Conservation (phyloP, 2,113 vertebrate species). For the Scopus umbretta region DNA sequence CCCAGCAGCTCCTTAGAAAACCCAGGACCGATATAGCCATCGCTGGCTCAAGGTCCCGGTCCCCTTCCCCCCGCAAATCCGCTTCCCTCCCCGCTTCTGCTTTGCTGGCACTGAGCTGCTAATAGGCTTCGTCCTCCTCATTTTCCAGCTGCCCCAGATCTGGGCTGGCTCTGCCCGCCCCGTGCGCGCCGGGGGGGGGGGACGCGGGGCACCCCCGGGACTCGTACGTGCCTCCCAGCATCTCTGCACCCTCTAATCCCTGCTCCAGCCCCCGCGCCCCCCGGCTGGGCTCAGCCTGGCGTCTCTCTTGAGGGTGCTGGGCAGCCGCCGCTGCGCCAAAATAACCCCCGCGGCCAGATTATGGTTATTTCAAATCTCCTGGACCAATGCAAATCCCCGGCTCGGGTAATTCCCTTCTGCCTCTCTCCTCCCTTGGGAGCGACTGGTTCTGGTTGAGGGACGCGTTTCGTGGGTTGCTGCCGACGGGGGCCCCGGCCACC, state of each 20-base stretch:
- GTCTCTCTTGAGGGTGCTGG: not conserved
- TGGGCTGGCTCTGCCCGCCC: not conserved
- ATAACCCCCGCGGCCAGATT: slow-evolving; percentile 37
- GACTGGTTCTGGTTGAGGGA: accelerated
- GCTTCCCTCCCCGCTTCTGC: slow-evolving; percentile 41
- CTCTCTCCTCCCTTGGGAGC: not conserved
- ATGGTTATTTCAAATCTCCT: slow-evolving; percentile 28
- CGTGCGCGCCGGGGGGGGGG: accelerated
- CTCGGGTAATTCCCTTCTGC: slow-evolving; percentile 55
- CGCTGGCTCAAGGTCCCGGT: not conserved
- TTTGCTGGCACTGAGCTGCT: slow-evolving; percentile 53
- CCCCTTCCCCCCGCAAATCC: slow-evolving; percentile 37
- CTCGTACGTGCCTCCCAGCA: slow-evolving; percentile 53
- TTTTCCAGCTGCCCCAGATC: slow-evolving; percentile 60
- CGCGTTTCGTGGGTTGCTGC: not conserved
- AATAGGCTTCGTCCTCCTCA: slow-evolving; percentile 60
- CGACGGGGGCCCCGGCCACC: not conserved
- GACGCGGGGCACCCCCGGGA: not conserved
- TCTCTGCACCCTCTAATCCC: slow-evolving; percentile 54
- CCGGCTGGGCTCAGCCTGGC: not conserved
- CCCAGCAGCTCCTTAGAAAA: not conserved
- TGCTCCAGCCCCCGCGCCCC: not conserved
- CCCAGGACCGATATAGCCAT: not conserved
- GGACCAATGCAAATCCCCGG: slow-evolving; percentile 3
- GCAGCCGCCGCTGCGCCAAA: not conserved